Base-by-base conservation (phyloP, 1,140 invertebrate species). In the Coelopa frigida region DNA sequence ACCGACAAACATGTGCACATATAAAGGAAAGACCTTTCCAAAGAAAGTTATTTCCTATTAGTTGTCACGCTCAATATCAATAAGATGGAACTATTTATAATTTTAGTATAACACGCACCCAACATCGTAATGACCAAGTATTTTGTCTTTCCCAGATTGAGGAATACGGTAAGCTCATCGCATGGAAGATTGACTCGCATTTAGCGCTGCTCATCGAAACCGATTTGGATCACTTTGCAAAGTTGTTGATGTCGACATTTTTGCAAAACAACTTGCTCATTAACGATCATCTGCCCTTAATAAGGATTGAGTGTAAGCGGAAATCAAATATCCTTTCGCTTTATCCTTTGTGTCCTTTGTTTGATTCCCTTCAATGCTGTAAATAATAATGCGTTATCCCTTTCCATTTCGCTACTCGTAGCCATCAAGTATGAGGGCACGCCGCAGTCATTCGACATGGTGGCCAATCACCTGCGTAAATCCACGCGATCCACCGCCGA, bases 251-350 rank as follows among this genome's bases (percentile, higher is more conserved):
- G 50, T 74, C 59, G 56, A 73, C 68, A 57, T 75, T 78, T 58
- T 76, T 80, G 69, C 70, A 76, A 68, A 76, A 73, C 66, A 71
- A 70, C 70, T 68, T 77, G 31, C 72, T 68, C 55, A 76, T 84
- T 48, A 82, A 83, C 58, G 79, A 82, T 66, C 74, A 77, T 44
- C 68, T 84, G 50, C 70, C 75, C 53, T 59, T 84, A 8, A 66
- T 78, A 24, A 74, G 78, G 56, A 74, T 84, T 57, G 75, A 82
- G 73, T 79, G 82, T 84, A 74, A 75, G 75, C 74, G 47, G 33
- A 46, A 51, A 48, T 31, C 14, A 46, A 36, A 43, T 43, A 31
- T 31, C 29, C 3, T 14, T 31, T 11, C 14, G 14, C 11, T 31
- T 31, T 12, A 31, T 24, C 12, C 38, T 38, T 39, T 31, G 8